A percentile compares a stretch with the other conserved stretches of the same genome.
phyloP scores from a whole-genome alignment of 2,113 vertebrate genomes.

The Calidris pygmaea region DNA sequence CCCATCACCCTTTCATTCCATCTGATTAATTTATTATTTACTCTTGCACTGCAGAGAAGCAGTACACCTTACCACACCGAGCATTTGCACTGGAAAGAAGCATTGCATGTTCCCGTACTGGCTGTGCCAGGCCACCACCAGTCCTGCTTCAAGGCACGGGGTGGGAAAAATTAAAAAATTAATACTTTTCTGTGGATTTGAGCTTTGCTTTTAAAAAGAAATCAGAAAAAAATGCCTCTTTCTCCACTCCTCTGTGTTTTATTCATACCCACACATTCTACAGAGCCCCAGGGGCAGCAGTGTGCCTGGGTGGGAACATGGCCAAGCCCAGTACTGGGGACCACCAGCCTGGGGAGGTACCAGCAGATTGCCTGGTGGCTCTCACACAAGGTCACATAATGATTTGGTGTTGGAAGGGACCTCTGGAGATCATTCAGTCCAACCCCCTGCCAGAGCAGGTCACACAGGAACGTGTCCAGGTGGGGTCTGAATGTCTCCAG shows the following conservation, averaged over 20 bases:
- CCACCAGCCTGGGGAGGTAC: background rate
- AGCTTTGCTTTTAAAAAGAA: background rate
- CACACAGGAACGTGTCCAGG: no score
- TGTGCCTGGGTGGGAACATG: rapidly evolving
- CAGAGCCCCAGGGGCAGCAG: background rate
- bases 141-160: no score
- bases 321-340: background rate
- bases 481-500: no score
- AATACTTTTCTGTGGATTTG: background rate
- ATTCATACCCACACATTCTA: background rate
- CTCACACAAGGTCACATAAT: background rate
- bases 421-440: no score
- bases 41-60: no score
- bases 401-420: no score
- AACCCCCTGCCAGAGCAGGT: no score
- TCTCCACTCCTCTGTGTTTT: background rate
- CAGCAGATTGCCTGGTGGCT: rapidly evolving
- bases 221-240: background rate
- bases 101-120: rapidly evolving
- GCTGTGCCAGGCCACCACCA: background rate
- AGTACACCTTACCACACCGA: no score
- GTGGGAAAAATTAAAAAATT: rapidly evolving
- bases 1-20: background rate
- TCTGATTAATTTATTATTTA: rapidly evolving
- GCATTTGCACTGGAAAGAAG: no score